These are phyloP conservation scores for Meloidogyne floridensis DNA, from an alignment of 1,140 invertebrate genomes.

Conservation along the genomic window DNA sequence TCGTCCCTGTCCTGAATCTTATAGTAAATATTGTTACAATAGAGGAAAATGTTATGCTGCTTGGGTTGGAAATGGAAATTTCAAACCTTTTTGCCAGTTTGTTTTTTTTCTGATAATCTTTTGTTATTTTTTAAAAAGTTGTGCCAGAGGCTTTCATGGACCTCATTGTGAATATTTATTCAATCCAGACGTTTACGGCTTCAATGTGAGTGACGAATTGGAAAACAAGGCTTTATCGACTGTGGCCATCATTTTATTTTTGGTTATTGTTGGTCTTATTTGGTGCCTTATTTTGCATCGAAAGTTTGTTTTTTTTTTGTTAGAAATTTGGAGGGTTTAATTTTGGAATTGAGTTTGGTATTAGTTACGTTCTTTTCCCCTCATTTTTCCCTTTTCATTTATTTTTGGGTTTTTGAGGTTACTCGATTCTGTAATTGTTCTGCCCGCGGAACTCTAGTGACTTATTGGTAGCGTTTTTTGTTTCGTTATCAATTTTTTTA, in stretches of 20 bases:
- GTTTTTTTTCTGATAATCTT: neutral
- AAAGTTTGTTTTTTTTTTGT: neutral
- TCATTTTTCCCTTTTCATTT: too few relatives aligned
- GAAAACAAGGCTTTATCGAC: conserved; percentile 16
- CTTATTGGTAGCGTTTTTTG: too few relatives aligned
- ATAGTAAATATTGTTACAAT: neutral
- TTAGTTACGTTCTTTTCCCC: too few relatives aligned
- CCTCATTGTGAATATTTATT: conserved; percentile 11
- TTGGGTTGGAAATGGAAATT: neutral
- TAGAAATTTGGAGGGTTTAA: too few relatives aligned
- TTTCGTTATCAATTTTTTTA: too few relatives aligned
- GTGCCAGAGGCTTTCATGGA: conserved; percentile 14
- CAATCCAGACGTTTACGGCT: conserved; percentile 9
- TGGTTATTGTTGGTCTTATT: conserved; percentile 12
- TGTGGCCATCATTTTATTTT: conserved; percentile 22
- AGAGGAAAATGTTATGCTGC: neutral
- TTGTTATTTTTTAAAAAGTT: neutral
- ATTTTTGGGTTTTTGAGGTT: too few relatives aligned
- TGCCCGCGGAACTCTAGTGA: too few relatives aligned
- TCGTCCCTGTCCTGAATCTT: conserved; percentile 7
- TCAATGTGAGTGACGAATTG: conserved; percentile 5
- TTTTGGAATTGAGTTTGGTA: too few relatives aligned
- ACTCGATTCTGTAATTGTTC: too few relatives aligned
- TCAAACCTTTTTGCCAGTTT: conserved; percentile 16
- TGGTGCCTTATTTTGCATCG: conserved; percentile 19